Evolutionary conservation across 2,797 vertebrate genomes (phyloP), one percentile per base, ranked within the genome.

Genomic region (Gobionotothen gibberifrons): DNA sequence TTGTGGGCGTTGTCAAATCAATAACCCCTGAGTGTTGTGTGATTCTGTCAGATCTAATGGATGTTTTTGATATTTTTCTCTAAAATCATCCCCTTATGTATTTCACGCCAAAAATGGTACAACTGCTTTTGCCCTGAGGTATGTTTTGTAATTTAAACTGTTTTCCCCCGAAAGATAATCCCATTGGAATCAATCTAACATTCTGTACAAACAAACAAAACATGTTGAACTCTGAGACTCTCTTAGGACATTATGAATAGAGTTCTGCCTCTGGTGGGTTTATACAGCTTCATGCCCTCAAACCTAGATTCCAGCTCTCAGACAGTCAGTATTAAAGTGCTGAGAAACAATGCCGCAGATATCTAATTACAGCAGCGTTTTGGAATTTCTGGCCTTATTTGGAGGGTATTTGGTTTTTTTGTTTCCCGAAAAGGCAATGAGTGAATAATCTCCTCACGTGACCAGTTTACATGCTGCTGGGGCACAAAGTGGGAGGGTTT

Each of bases 331-430:
- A 4, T 40, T 54, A 62, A 85, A 84, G 87, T 86, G 80, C 81
- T 87, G 88, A 88, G 87, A 86, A 88, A 89, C 87, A 88, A 84
- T 74, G 85, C 76, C 0, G 69, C 79, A 80, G 26, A 85, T 79
- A 80, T 91, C 83, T 82, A 80, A 84, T 89, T 85, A 87, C 89
- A 77, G 5, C 74, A 89, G 78, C 11, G 14, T 87, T 86, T 79
- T 69, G 88, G 89, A 90, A 91, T 91, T 88, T 84, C 76, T 79
- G 84, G 62, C 86, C 87, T 87, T 86, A 88, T 89, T 90, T 87
- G 78, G 87, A 63, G 73, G 77, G 36, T 51, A 9, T 52, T 53
- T 54, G 61, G 69, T 58, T 85, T 84, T 81, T 69, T 43, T 85
- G 76, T 89, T 85, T 73, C 89, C 83, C 67, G 82, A 92, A 79